Evolutionary conservation across 2,797 vertebrate genomes (phyloP), one percentile per base, ranked within the genome.

Genomic region (Peromyscus aztecus): DNA sequence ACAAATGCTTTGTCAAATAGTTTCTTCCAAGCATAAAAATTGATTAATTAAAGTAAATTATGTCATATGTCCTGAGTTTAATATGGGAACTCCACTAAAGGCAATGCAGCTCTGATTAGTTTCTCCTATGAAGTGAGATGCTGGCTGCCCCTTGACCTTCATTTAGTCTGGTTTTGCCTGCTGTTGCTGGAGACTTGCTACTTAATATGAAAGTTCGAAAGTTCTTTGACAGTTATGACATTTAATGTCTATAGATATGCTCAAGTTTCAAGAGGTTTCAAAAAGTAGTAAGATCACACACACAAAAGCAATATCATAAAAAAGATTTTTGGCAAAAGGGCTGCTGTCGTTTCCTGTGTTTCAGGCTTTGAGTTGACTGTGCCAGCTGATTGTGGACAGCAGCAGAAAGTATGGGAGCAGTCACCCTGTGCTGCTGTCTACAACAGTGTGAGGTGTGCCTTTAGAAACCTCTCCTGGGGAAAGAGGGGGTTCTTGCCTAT

Each of bases 1-100:
- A 98, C 94, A 98, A 98, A 98, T 97, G 98, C 97, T 98, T 98
- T 97, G 96, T 98, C 96, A 98, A 94, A 96, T 93, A 97, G 78
- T 83, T 98, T 97, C 73, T 85, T 98, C 85, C 98, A 97, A 98
- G 96, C 81, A 90, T 96, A 75, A 96, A 92, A 97, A 92, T 84
- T 97, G 97, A 98, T 98, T 98, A 98, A 98, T 98, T 97, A 98
- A 97, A 94, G 91, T 97, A 98, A 98, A 97, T 98, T 98, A 92
- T 95, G 97, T 98, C 87, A 97, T 97, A 94, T 96, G 90, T 96
- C 97, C 97, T 97, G 96, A 73, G 94, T 98, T 98, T 97, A 95
- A 96, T 97, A 97, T 96, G 93, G 97, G 91, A 95, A 96, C 96
- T 97, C 97, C 96, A 98, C 98, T 98, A 91, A 93, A 97, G 96